phyloP scores from a whole-genome alignment of 2,888 invertebrate species.

The Drosophila falleni region DNA sequence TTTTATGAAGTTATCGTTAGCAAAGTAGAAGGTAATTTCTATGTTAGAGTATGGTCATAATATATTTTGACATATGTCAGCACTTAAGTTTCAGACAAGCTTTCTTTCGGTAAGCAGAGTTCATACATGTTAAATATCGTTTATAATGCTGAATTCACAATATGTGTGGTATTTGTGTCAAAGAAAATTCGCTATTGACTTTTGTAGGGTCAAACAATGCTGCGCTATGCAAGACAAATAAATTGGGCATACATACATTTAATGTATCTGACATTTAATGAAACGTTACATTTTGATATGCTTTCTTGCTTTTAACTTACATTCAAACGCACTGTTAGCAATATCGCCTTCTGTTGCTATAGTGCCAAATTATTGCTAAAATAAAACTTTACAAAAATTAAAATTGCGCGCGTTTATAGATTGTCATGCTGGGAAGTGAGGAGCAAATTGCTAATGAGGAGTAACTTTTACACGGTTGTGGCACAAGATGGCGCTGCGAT shows the following conservation, averaged over 20 bases:
- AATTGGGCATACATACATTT: background rate
- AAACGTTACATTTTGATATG: background rate
- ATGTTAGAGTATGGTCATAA: constrained; percentile 14
- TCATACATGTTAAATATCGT: constrained; percentile 15
- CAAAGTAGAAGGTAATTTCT: background rate
- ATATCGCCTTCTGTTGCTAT: too few relatives aligned
- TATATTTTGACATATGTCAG: constrained; percentile 40
- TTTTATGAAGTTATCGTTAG: too few relatives aligned
- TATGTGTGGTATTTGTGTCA: constrained; percentile 26
- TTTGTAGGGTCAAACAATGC: constrained; percentile 20
- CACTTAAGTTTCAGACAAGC: constrained; percentile 18
- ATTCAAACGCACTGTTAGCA: background rate
- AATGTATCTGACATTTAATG: background rate
- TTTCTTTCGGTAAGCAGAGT: constrained; percentile 8
- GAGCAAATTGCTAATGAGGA: too few relatives aligned
- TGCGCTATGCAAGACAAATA: background rate
- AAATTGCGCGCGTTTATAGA: too few relatives aligned
- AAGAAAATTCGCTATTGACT: constrained; percentile 11
- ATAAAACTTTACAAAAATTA: too few relatives aligned
- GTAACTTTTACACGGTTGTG: too few relatives aligned
- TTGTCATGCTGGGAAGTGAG: too few relatives aligned
- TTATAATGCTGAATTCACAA: constrained; percentile 32
- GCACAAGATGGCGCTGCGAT: too few relatives aligned
- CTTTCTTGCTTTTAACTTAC: constrained; percentile 17
- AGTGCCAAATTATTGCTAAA: too few relatives aligned